Evolutionary conservation across 1,140 invertebrate species (phyloP).

Genomic region (Dendrolimus punctatus): DNA sequence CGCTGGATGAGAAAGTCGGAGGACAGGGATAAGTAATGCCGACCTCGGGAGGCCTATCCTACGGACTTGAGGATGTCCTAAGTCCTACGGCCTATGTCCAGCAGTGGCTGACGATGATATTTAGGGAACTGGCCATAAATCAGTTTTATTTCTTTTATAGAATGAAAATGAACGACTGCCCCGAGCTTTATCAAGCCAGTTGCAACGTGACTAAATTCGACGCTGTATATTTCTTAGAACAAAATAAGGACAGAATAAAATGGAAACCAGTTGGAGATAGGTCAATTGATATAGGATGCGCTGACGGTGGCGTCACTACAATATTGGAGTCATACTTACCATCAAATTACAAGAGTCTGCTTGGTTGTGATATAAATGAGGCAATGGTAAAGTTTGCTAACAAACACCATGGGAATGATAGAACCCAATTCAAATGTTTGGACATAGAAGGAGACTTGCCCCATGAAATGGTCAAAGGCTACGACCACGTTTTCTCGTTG

Average conservation of each 20-base stretch:
- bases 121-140: not conserved
- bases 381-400: constrained; percentile 2
- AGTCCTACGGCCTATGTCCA: too few species aligned
- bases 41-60: too few species aligned
- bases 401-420: not conserved
- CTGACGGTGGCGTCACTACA: constrained; percentile 5
- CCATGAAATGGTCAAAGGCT: not conserved
- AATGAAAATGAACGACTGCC: constrained; percentile 1
- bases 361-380: constrained; percentile 3
- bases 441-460: constrained; percentile 4
- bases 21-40: too few species aligned
- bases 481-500: constrained; percentile 4
- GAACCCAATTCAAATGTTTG: not conserved
- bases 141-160: not conserved
- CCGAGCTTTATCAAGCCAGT: not conserved
- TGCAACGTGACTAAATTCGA: constrained; percentile 1
- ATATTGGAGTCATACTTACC: constrained; percentile 1
- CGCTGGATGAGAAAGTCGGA: too few species aligned
- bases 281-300: constrained; percentile 5
- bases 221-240: constrained; percentile 1
- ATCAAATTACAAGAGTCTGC: constrained; percentile 1
- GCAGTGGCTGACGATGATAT: too few species aligned
- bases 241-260: constrained; percentile 1
- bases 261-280: not conserved
- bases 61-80: too few species aligned